Evolutionary conservation across 2,797 vertebrate species (phyloP).

Genomic region (Gymnodraco acuticeps): DNA sequence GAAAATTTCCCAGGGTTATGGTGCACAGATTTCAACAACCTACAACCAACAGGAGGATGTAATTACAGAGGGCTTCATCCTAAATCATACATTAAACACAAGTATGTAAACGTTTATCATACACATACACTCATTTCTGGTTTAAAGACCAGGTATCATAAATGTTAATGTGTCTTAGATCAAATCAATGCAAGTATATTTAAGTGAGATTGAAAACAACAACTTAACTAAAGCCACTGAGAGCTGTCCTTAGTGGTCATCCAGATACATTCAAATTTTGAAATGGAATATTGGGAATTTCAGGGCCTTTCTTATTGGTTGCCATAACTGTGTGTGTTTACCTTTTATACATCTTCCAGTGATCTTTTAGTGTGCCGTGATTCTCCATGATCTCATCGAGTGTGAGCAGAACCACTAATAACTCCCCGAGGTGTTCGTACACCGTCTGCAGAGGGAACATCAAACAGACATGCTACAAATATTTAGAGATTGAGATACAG

Average conservation of each 20-base stretch:
- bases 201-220: not conserved
- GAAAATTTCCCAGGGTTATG: constrained; percentile 98
- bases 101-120: not conserved
- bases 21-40: constrained; percentile 97
- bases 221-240: not conserved
- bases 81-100: not conserved
- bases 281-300: too few relatives aligned
- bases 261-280: not conserved
- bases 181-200: not conserved
- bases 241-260: not conserved
- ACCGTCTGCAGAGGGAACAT: constrained; percentile 84
- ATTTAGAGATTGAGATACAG: not conserved
- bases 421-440: constrained; percentile 96
- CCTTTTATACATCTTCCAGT: constrained; percentile 99
- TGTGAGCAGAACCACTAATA: constrained; percentile 93
- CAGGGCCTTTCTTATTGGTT: not conserved
- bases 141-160: not conserved
- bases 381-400: constrained; percentile 98
- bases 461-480: not conserved
- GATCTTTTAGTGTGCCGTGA: constrained; percentile 93
- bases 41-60: constrained; percentile 62
- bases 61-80: not conserved
- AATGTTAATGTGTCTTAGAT: not conserved
- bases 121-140: not conserved
- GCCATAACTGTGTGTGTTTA: constrained; percentile 57